phyloP scores from a whole-genome alignment of 2,888 invertebrate genomes.

The Willowsia nigromaculata region DNA sequence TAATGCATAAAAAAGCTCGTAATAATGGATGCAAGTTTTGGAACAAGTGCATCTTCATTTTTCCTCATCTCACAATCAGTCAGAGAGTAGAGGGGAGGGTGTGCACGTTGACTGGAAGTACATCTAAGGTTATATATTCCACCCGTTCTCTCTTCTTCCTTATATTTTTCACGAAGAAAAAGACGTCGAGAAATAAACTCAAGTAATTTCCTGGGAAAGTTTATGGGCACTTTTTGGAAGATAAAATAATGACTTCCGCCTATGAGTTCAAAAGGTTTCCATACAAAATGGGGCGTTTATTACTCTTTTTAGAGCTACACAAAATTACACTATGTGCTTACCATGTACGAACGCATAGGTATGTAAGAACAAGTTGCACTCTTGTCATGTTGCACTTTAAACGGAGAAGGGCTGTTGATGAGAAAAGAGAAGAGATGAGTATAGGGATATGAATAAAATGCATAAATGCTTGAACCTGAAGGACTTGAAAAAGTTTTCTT shows the following conservation, averaged over 20 bases:
- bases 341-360: background rate
- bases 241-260: conserved; percentile 71
- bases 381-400: conserved; percentile 5
- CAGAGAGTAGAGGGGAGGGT: background rate
- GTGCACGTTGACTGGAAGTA: background rate
- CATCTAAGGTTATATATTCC: background rate
- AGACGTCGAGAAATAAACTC: conserved; percentile 46
- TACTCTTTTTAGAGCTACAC: conserved; percentile 36
- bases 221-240: conserved; percentile 66
- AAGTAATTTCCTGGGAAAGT: conserved; percentile 70
- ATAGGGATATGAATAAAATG: background rate
- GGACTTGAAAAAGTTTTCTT: conserved; percentile 19
- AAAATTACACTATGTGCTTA: background rate
- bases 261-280: conserved; percentile 65
- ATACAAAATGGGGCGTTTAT: conserved; percentile 62
- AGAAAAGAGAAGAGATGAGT: background rate
- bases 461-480: conserved; percentile 10
- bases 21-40: conserved; percentile 9
- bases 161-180: conserved; percentile 44
- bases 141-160: background rate
- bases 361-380: background rate
- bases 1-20: conserved; percentile 52
- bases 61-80: no score
- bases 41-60: conserved; percentile 33
- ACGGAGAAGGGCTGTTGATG: background rate